Percentiles rank a stretch among this genome's conserved stretches.
These are phyloP conservation scores for Nymphalis c-album DNA, from an alignment of 2,888 invertebrate genomes.

Conservation along the genomic window DNA sequence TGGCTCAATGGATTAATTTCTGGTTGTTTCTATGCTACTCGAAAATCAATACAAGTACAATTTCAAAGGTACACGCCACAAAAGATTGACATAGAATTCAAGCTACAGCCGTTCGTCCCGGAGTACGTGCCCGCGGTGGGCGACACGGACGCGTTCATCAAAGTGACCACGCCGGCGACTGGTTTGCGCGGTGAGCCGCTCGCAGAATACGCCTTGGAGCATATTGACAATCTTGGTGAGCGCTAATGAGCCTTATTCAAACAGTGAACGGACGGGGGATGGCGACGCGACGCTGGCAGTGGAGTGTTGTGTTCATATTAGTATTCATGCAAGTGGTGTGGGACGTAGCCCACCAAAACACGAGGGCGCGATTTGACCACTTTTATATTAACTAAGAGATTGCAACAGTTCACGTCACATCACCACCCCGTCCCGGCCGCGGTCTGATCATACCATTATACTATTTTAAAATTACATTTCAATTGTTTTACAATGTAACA, in stretches of 20 bases:
- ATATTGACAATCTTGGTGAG: slow-evolving; percentile 79
- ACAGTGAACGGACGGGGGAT: no score
- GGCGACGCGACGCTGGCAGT: no score
- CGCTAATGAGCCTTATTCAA: background rate
- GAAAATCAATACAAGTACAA: background rate
- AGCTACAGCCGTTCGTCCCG: slow-evolving; percentile 96
- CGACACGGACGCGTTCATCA: slow-evolving; percentile 98
- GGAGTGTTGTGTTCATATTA: no score
- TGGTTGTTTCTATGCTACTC: background rate
- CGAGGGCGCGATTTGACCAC: no score
- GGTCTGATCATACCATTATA: background rate
- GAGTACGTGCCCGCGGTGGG: slow-evolving; percentile 99
- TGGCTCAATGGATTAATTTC: no score
- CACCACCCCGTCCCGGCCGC: no score
- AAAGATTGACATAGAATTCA: slow-evolving; percentile 93
- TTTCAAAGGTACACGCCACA: slow-evolving; percentile 93
- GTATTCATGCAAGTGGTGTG: no score
- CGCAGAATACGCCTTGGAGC: slow-evolving; percentile 73
- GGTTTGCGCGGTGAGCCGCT: slow-evolving; percentile 58
- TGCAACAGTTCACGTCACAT: no score
- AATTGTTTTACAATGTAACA: no score
- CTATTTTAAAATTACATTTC: background rate
- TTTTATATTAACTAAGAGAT: no score
- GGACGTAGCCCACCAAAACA: no score
- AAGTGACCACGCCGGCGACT: slow-evolving; percentile 91